These are phyloP conservation scores for Drosophila paramelanica DNA, from an alignment of 2,888 invertebrate genomes.

Conservation along the genomic window DNA sequence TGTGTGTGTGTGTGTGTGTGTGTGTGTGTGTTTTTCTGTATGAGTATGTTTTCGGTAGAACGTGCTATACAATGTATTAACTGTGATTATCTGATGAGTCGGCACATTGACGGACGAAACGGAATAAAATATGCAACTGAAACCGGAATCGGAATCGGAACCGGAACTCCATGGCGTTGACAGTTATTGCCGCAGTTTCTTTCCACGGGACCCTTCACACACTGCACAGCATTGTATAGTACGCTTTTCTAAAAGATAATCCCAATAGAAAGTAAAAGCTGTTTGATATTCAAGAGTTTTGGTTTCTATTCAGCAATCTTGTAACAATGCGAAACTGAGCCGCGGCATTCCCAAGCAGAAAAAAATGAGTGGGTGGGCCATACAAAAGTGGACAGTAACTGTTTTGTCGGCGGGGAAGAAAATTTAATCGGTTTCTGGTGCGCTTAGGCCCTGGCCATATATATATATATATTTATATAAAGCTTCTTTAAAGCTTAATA, in stretches of 20 bases:
- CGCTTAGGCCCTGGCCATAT: conserved; percentile 29
- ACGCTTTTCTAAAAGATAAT: conserved; percentile 32
- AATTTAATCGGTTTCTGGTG: conserved; percentile 50
- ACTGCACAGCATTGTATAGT: conserved; percentile 38
- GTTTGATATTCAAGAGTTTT: conserved; percentile 2
- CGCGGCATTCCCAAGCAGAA: conserved; percentile 79
- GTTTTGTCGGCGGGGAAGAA: conserved; percentile 10
- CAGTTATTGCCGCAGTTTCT: conserved; percentile 19
- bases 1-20: conserved; percentile 19
- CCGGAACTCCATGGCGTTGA: conserved; percentile 19
- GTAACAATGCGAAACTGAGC: conserved; percentile 22
- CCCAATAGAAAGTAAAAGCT: conserved; percentile 8
- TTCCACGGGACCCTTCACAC: conserved; percentile 1
- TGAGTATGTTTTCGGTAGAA: conserved; percentile 16
- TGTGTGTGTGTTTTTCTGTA: conserved; percentile 1
- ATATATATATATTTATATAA: conserved; percentile 41
- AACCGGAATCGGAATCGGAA: conserved; percentile 28
- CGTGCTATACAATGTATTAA: conserved; percentile 45
- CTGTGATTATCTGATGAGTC: conserved; percentile 15
- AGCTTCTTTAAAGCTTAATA: conserved; percentile 41
- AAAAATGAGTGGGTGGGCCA: conserved; percentile 35
- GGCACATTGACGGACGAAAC: conserved; percentile 31
- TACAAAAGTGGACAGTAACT: conserved; percentile 24
- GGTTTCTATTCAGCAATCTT: conserved; percentile 18
- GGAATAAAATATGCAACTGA: conserved; percentile 27